Evolutionary conservation across 2,888 invertebrate species (phyloP).

Genomic region (Spodoptera picta): DNA sequence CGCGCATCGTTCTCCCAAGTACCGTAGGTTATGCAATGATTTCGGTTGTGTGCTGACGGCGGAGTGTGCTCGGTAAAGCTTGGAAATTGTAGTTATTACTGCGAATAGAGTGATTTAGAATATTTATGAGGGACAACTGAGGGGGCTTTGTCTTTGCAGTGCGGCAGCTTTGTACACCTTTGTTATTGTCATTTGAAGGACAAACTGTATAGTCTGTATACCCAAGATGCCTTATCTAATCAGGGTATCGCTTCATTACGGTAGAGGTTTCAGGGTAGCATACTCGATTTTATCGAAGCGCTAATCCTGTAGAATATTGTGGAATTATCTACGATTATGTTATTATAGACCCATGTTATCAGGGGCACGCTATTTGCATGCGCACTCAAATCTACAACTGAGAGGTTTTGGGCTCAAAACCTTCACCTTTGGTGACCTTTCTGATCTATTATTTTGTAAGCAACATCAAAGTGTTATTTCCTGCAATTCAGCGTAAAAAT

Average conservation of each 20-base stretch:
- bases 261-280: too few species aligned
- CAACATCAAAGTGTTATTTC: too few species aligned
- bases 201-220: neutral
- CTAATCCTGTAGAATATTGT: too few species aligned
- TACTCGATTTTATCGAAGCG: too few species aligned
- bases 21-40: conserved; percentile 2
- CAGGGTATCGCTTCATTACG: neutral
- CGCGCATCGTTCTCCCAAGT: neutral
- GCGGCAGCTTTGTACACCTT: neutral
- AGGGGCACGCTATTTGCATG: too few species aligned
- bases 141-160: conserved; percentile 6
- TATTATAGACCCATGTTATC: too few species aligned
- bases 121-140: conserved; percentile 5
- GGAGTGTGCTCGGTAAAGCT: neutral
- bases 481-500: too few species aligned
- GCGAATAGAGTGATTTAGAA: conserved; percentile 12
- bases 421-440: too few species aligned
- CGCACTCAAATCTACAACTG: too few species aligned
- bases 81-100: conserved; percentile 5
- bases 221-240: neutral
- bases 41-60: conserved; percentile 3
- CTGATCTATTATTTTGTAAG: too few species aligned
- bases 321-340: too few species aligned
- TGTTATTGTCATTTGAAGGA: conserved; percentile 6
- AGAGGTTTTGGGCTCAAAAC: too few species aligned